Evolutionary conservation across 2,888 invertebrate species (phyloP).

Genomic region (Lasioglossum vierecki): DNA sequence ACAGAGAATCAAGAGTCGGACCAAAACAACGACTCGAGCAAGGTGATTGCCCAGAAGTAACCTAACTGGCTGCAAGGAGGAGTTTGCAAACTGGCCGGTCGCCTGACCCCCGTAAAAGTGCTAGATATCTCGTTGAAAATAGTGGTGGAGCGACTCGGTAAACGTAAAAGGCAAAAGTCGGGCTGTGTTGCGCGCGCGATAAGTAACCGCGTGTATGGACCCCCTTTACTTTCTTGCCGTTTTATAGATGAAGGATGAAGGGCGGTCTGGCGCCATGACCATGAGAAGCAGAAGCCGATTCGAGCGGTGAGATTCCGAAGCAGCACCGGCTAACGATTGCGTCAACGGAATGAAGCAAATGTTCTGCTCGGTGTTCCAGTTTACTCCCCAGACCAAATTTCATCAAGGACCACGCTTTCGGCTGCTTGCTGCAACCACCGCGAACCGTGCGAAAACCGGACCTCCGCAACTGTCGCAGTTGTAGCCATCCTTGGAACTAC

Average conservation of each 20-base stretch:
- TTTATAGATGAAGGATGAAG: conserved; percentile 18
- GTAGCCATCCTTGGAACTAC: not conserved
- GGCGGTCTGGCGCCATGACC: conserved; percentile 21
- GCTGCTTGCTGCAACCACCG: not conserved
- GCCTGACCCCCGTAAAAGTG: not conserved
- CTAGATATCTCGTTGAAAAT: not conserved
- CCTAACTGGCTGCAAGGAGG: not conserved
- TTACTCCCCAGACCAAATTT: not conserved
- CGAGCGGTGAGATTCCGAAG: conserved; percentile 1
- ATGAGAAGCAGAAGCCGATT: conserved; percentile 1
- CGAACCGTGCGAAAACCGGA: not conserved
- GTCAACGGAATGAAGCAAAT: not conserved
- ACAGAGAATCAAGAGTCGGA: not conserved
- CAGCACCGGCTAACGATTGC: not conserved
- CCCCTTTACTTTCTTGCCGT: conserved; percentile 15
- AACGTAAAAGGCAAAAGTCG: not conserved
- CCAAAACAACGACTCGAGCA: not conserved
- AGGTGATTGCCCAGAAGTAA: not conserved
- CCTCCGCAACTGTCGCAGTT: not conserved
- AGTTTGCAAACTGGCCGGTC: not conserved
- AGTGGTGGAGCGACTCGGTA: not conserved
- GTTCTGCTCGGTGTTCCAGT: not conserved
- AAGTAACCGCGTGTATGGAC: not conserved
- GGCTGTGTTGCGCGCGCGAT: not conserved
- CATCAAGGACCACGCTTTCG: not conserved